Conservation (phyloP, 2,113 vertebrate species). For the Pygoscelis antarcticus region DNA sequence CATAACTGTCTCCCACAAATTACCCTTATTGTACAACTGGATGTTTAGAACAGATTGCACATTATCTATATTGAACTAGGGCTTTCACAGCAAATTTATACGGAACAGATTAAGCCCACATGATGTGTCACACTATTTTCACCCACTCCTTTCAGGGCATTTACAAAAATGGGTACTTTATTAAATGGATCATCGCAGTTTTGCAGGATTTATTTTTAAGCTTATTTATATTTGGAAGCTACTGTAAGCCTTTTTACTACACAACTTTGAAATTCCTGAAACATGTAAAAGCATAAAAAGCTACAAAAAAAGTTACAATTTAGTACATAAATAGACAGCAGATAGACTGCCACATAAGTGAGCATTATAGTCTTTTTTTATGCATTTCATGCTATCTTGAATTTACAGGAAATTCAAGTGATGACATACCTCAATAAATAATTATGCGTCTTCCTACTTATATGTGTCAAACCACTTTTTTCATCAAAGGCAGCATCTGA, state of each 20-base stretch:
- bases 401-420: neutral
- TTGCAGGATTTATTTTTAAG: constrained; percentile 53
- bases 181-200: constrained; percentile 19
- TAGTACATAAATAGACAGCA: neutral
- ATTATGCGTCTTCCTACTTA: neutral
- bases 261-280: neutral
- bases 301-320: neutral
- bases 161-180: constrained; percentile 14
- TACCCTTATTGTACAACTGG: constrained; percentile 56
- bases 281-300: neutral
- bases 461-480: neutral
- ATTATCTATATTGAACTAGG: constrained; percentile 33
- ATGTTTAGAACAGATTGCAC: constrained; percentile 58
- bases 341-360: neutral
- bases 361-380: neutral
- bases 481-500: neutral
- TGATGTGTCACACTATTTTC: constrained; percentile 10
- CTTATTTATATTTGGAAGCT: constrained; percentile 34
- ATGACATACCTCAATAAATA: neutral
- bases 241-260: neutral
- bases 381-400: neutral
- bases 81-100: constrained; percentile 34
- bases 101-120: constrained; percentile 25
- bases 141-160: neutral
- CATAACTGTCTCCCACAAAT: constrained; percentile 70